Percentiles rank a stretch among this genome's conserved stretches.
These are phyloP conservation scores for Aptenodytes patagonicus DNA, from an alignment of 2,113 vertebrate genomes.

Conservation along the genomic window DNA sequence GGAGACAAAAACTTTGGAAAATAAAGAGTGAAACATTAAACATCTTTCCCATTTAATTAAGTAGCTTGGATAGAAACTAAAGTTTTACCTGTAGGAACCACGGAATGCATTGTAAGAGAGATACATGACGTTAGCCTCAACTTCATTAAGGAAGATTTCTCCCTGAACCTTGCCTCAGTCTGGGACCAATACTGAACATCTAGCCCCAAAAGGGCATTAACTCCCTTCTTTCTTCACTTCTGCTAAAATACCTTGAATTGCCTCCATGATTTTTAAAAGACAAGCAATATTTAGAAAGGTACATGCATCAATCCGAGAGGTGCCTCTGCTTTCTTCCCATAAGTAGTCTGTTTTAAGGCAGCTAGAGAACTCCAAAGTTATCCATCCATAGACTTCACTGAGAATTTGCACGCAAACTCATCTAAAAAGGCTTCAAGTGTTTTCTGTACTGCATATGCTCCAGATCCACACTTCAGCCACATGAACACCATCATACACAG, in stretches of 20 bases:
- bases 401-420: neutral
- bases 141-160: neutral
- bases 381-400: neutral
- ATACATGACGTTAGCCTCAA: neutral
- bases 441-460: neutral
- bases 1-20: neutral
- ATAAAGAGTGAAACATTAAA: neutral
- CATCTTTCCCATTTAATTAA: neutral
- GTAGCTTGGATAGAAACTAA: neutral
- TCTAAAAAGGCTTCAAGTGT: neutral
- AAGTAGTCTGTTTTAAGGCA: neutral
- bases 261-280: neutral
- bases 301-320: neutral
- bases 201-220: neutral
- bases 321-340: neutral
- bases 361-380: neutral
- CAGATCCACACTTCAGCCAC: neutral
- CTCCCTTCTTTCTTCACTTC: neutral
- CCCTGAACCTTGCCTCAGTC: neutral
- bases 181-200: neutral
- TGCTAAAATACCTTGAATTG: neutral
- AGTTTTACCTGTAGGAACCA: neutral
- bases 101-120: neutral
- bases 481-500: neutral
- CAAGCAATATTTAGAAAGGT: neutral